These are phyloP conservation scores for Engystomops pustulosus DNA, from an alignment of 2,113 vertebrate species.

Conservation along the genomic window DNA sequence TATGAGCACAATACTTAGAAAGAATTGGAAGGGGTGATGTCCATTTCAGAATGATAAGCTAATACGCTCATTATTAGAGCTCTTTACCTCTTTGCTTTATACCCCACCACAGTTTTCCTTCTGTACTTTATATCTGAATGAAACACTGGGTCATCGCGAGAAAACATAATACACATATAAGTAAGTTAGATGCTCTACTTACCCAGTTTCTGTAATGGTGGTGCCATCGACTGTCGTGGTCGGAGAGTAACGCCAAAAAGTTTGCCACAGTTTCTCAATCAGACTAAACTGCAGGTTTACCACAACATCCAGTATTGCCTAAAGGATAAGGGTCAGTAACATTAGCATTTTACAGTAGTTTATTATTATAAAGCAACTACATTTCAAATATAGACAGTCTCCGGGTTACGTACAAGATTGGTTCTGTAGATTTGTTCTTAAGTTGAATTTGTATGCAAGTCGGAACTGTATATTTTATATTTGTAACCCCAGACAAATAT, in stretches of 20 bases:
- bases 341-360: too few species aligned
- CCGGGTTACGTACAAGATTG: too few species aligned
- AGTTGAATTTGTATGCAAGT: too few species aligned
- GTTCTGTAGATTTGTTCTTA: too few species aligned
- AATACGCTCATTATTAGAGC: not conserved
- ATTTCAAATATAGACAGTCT: too few species aligned
- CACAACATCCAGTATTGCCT: slow-evolving; percentile 85
- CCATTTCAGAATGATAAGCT: too few species aligned
- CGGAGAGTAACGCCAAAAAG: slow-evolving; percentile 85
- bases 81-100: not conserved
- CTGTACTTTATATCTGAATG: not conserved
- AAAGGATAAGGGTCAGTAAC: slow-evolving; percentile 56
- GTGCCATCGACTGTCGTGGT: slow-evolving; percentile 78
- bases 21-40: not conserved
- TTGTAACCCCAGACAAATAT: too few species aligned
- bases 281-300: slow-evolving; percentile 85
- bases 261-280: slow-evolving; percentile 87
- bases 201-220: slow-evolving; percentile 79
- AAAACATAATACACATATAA: not conserved
- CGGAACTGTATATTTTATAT: too few species aligned
- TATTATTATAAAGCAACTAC: too few species aligned
- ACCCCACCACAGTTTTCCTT: not conserved
- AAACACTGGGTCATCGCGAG: not conserved
- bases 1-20: not conserved
- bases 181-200: slow-evolving; percentile 42